phyloP scores from a whole-genome alignment of 2,113 vertebrate species.

The Smithornis capensis region DNA sequence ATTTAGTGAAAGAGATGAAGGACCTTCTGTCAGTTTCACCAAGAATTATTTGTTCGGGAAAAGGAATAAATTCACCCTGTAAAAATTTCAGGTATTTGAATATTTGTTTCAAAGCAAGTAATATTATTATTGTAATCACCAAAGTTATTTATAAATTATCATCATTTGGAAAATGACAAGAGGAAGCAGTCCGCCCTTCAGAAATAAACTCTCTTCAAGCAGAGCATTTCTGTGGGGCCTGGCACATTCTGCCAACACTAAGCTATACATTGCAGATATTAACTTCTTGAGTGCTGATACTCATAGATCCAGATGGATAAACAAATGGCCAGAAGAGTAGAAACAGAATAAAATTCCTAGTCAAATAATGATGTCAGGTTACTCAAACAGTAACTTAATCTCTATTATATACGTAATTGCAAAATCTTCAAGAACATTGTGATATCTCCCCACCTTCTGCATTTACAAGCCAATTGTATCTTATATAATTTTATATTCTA shows the following conservation, averaged over 20 bases:
- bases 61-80: background rate
- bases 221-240: background rate
- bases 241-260: background rate
- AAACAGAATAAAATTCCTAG: background rate
- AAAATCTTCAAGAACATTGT: background rate
- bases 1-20: background rate
- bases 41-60: background rate
- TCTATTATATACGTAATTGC: background rate
- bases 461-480: background rate
- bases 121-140: background rate
- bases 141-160: background rate
- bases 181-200: conserved; percentile 17
- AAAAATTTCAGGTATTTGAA: background rate
- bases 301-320: background rate
- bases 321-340: background rate
- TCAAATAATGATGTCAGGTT: background rate
- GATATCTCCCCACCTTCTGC: background rate
- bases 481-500: background rate
- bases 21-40: background rate
- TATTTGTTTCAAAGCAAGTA: background rate
- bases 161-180: background rate
- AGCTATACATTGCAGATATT: background rate
- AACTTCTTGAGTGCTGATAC: background rate
- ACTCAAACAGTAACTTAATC: background rate
- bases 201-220: background rate